Base-by-base conservation (phyloP, 2,113 vertebrate genomes). In the Erythrolamprus reginae region DNA sequence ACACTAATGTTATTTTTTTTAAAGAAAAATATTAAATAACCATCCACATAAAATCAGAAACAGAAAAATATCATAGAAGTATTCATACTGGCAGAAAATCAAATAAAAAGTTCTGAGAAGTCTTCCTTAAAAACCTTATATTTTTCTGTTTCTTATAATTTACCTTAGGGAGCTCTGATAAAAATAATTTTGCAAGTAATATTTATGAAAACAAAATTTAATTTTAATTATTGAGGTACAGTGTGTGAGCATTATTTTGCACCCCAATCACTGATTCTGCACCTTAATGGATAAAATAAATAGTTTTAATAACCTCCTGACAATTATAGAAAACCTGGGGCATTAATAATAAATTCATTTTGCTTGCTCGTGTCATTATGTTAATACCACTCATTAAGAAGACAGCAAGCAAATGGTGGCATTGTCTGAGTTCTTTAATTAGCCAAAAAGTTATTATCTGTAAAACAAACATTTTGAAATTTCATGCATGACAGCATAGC, bases 181-280 rank as follows among this genome's bases (percentile, higher is more conserved):
- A 84, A 89, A 52, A 24, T 90, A 95, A 92, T 93, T 92, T 77
- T 56, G 86, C 88, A 26, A 58, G 82, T 70, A 84, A 42, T 0
- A 12, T 0, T 55, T 13, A 21, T 0, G 13, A 8, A 77, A 77
- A 77, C 17, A 21, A 42, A 77, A 23, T 21, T 50, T 88, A 93
- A 93, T 93, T n/a, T 1, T 91, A 95, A 95, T 93, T 77, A 90
- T 52, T 56, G 47, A 58, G 82, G 48, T 70, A 61, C 88, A 84
- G 0, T 84, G 9, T 53, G 84, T 53, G 51, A 19, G 17, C 50
- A 86, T n/a, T 92, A 5, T 0, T 87, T 82, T 58, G 87, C 90
- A 90, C 61, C 15, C 93, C 86, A 4, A 26, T 88, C 90, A 21
- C 70, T n/a, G 28, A 0, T 26, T 15, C 56, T 82, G 38, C 28